These are phyloP conservation scores for Drosophila ohnishii DNA, from an alignment of 1,140 invertebrate species.

Conservation along the genomic window DNA sequence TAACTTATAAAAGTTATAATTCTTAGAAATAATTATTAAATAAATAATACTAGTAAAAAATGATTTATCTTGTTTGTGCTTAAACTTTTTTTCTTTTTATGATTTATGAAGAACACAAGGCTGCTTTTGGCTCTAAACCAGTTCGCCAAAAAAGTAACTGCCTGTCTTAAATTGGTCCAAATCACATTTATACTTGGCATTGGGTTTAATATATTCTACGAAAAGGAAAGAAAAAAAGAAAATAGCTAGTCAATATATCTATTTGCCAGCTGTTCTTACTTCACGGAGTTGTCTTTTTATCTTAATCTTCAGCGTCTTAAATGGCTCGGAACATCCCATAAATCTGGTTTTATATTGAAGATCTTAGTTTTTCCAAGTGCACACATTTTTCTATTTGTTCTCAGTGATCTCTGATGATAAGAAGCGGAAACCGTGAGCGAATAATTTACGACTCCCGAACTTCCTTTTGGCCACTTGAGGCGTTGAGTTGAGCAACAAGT, in stretches of 20 bases:
- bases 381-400: constrained; percentile 22
- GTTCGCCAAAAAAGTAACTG: constrained; percentile 15
- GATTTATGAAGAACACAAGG: constrained; percentile 5
- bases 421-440: constrained; percentile 62
- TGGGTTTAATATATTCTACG: not conserved
- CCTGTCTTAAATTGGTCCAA: constrained; percentile 1
- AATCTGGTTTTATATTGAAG: not conserved
- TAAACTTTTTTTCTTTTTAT: not conserved
- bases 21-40: not conserved
- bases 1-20: not conserved
- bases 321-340: constrained; percentile 2
- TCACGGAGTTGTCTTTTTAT: not conserved
- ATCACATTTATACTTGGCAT: not conserved
- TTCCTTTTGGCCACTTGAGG: constrained; percentile 52
- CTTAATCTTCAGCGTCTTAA: not conserved
- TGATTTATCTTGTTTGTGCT: too few species aligned
- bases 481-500: constrained; percentile 70
- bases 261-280: not conserved
- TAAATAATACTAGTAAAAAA: not conserved
- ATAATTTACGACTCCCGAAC: constrained; percentile 62
- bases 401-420: constrained; percentile 38
- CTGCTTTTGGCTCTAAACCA: constrained; percentile 2
- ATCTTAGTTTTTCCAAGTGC: constrained; percentile 1
- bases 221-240: not conserved
- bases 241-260: not conserved